Percentiles rank a stretch among this genome's conserved stretches.
These are phyloP conservation scores for Mola mola DNA, from an alignment of 2,113 vertebrate genomes.

Conservation along the genomic window DNA sequence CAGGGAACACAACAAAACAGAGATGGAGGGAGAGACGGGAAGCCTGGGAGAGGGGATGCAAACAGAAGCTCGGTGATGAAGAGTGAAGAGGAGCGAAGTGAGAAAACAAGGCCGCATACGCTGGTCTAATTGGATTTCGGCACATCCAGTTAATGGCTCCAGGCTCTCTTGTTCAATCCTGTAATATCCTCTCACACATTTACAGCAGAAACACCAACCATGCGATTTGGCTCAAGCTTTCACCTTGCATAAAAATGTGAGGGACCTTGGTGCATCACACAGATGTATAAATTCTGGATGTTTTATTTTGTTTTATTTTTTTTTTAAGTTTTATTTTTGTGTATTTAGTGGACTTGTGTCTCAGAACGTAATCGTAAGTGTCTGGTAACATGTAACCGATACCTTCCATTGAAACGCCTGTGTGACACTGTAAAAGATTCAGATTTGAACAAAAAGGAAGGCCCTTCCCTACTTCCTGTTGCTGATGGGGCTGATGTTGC, in stretches of 20 bases:
- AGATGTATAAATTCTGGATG: not conserved
- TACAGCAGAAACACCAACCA: not conserved
- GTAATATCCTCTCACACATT: slow-evolving; percentile 27
- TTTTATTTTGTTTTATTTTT: not conserved
- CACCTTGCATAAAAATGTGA: not conserved
- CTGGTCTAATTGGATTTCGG: slow-evolving; percentile 45
- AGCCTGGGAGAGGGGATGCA: slow-evolving; percentile 25
- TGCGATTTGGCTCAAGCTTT: not conserved
- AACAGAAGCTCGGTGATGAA: slow-evolving; percentile 56
- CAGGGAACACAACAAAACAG: slow-evolving; percentile 42
- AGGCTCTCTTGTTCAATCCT: slow-evolving; percentile 9
- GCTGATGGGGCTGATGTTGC: no score
- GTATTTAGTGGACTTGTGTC: no score
- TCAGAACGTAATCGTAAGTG: no score
- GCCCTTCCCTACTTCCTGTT: no score
- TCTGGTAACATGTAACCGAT: no score
- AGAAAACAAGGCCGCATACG: slow-evolving; percentile 41
- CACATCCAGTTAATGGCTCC: slow-evolving; percentile 30
- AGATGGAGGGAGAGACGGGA: not conserved
- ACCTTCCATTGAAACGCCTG: no score
- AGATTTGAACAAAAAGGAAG: no score
- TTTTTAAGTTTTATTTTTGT: no score
- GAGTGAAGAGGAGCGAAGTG: slow-evolving; percentile 30
- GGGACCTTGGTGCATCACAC: not conserved
- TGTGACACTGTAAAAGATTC: no score